Evolutionary conservation across 2,113 vertebrate species (phyloP).

Genomic region (Tinamus guttatus): DNA sequence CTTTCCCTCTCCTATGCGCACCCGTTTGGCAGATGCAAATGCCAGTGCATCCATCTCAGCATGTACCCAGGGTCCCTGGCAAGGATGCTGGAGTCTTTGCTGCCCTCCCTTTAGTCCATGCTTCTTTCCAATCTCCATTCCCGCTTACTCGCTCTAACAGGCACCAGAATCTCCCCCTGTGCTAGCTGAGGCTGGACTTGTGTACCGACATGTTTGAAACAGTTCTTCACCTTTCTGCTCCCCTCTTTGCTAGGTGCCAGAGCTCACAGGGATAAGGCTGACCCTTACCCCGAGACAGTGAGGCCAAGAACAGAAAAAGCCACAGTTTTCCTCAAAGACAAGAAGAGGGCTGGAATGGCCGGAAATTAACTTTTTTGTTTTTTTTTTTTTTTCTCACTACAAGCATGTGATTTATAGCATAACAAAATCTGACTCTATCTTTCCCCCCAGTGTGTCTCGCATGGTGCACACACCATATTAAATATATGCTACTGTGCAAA

Average conservation of each 20-base stretch:
- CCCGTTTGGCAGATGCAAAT: neutral
- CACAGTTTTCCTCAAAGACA: neutral
- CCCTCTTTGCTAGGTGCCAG: neutral
- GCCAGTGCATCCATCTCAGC: neutral
- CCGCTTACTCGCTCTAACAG: neutral
- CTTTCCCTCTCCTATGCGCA: neutral
- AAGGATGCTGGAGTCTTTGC: neutral
- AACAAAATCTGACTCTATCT: neutral
- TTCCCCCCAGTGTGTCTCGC: neutral
- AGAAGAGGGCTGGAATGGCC: neutral
- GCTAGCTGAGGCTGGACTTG: neutral
- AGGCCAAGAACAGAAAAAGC: neutral
- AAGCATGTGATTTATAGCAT: neutral
- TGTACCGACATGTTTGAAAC: neutral
- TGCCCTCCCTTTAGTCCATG: neutral
- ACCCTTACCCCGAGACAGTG: neutral
- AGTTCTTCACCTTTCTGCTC: neutral
- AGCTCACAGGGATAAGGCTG: neutral
- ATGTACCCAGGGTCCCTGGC: neutral
- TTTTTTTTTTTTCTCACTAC: neutral
- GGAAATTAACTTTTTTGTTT: neutral
- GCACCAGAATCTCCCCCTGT: neutral
- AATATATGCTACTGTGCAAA: neutral
- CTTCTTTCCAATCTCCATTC: neutral
- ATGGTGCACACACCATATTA: neutral